Evolutionary conservation across 2,113 vertebrate species (phyloP).

Genomic region (Lathamus discolor): DNA sequence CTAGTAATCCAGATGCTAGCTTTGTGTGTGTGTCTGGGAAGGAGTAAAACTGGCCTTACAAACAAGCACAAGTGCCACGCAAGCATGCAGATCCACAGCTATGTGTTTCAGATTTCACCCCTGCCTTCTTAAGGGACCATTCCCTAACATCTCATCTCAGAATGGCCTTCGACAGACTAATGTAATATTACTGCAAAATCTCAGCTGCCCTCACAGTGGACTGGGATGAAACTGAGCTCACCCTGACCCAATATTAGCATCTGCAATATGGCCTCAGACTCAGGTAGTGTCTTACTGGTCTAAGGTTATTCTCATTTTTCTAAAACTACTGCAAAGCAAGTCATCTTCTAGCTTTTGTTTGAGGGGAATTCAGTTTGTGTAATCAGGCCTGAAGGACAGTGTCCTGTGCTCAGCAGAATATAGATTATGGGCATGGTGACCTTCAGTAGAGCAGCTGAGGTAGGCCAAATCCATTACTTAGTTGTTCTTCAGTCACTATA

Average conservation of each 20-base stretch:
- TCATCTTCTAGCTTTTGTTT: background rate
- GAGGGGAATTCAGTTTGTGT: background rate
- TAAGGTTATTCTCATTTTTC: background rate
- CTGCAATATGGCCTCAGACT: background rate
- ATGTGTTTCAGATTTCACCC: background rate
- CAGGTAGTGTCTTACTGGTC: background rate
- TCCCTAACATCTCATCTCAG: background rate
- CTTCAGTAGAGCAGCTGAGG: background rate
- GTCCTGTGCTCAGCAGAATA: background rate
- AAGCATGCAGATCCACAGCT: background rate
- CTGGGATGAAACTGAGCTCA: background rate
- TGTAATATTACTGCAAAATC: background rate
- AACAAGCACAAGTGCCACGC: background rate
- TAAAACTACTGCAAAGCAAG: background rate
- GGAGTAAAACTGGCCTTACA: background rate
- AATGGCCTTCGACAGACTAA: background rate
- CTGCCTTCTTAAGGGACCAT: background rate
- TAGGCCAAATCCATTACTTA: background rate
- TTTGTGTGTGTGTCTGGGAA: background rate
- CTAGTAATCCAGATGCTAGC: background rate
- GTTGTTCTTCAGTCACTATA: background rate
- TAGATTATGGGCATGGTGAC: background rate
- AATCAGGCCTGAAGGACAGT: conserved; percentile 24
- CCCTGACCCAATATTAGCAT: background rate
- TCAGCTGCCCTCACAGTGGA: background rate